Base-by-base conservation (phyloP, 2,113 vertebrate species). In the Forbesichthys agassizii region DNA sequence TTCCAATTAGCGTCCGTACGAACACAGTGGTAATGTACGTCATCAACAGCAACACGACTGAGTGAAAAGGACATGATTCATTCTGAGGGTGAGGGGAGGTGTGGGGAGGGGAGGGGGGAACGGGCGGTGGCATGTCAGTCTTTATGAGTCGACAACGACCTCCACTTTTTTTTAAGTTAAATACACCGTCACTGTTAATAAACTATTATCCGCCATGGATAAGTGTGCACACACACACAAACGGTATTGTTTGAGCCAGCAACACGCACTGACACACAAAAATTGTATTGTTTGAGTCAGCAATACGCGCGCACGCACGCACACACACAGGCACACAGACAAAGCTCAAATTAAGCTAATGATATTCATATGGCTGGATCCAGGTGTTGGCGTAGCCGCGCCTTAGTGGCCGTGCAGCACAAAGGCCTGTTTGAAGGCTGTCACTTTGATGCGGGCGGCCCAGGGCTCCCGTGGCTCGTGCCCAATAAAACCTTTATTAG, bases 381-480 rank as follows among this genome's bases (percentile, higher is more conserved):
- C 73, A 80, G 80, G 76, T 73, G 66, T 69, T 73, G 65, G 64
- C 71, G 55, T 56, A 27, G 33, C 66, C 56, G 52, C 67, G 69
- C 74, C 69, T 68, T 79, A 73, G 81, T 79, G 80, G 82, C 80
- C 71, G 64, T n/a, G 65, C 70, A 79, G 83, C 85, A 87, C 82
- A 83, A 85, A 81, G 73, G 66, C 73, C 71, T 68, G 78, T 84
- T 86, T 81, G 82, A 81, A 27, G 66, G 58, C 79, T 12, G 73
- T 86, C 71, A 71, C 77, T 84, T 85, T 88, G 78, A 84, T 84
- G 54, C n/a, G 33, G 73, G 77, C 78, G 78, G 82, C 73, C 77
- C 52, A 0, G 66, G 33, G 73, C 67, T 69, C 64, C 67, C 13
- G 82, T 11, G 77, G 70, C 71, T 69, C 75, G 9, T 61, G 42